Evolutionary conservation across 2,113 vertebrate species (phyloP), one percentile per base, ranked within the genome.

Genomic region (Tauraco erythrolophus): DNA sequence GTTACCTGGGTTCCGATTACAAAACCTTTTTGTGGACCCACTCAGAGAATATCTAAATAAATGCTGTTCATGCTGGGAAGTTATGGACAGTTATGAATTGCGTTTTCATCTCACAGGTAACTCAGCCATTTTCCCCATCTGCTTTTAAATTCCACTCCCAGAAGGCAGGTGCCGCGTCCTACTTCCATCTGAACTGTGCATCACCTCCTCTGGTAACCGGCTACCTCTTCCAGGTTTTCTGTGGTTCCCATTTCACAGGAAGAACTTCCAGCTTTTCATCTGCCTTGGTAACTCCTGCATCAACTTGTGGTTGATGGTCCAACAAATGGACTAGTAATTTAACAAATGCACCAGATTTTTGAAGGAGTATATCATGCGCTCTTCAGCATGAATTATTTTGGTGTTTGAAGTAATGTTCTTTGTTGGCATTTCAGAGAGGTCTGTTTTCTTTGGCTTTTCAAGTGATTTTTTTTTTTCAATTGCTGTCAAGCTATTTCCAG

Each of bases 171-270:
- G 65, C 27, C 0, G 0, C 19, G 31, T 46, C 61, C 43, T 33
- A 2, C 39, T 58, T 64, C 3, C 9, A 10, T 6, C 30, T 19
- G 3, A 0, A 0, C 33, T 15, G 12, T 10, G 24, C 27, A 1
- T 65, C 8, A 1, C 31, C 10, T 10, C 14, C 24, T 31, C 48
- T 11, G 17, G 21, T 10, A 35, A 19, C 9, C 3, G 23, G 10
- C 11, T 37, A 2, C 39, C 76, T 7, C 58, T 60, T 31, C 18
- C 51, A 22, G 43, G 23, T 60, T 46, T 28, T 13, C 13, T 0
- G 0, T 24, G 56, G 22, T 11, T 60, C 2, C 1, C 0, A 0
- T 60, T 57, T 53, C 3, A 1, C 7, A 21, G 39, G 74, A 35
- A 86, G 37, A 16, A 3, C 39, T 14, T 54, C 31, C 19, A 62